These are phyloP conservation scores for Gallinago undulata DNA, from an alignment of 2,113 vertebrate species.

Conservation along the genomic window DNA sequence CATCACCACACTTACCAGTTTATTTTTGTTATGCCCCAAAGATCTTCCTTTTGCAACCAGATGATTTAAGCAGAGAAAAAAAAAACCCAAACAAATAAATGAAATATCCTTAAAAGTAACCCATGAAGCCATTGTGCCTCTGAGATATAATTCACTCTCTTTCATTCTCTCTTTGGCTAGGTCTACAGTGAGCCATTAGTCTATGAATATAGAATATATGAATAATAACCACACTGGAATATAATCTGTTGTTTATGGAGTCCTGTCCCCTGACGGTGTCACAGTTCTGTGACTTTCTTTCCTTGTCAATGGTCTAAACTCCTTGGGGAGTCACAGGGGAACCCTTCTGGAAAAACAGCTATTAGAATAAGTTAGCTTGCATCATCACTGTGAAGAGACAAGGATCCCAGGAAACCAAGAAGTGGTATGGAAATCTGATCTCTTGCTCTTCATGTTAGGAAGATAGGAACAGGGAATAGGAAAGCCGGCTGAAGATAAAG, in stretches of 20 bases:
- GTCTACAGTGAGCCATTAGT: neutral
- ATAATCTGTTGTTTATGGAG: neutral
- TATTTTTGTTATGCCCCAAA: neutral
- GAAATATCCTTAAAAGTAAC: neutral
- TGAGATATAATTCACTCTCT: neutral
- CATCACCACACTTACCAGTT: neutral
- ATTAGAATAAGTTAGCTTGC: neutral
- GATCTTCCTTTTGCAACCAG: neutral
- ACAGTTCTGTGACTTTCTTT: neutral
- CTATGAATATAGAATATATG: neutral
- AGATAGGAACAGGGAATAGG: neutral
- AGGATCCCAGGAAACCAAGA: neutral
- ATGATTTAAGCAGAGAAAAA: neutral
- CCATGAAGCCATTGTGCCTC: neutral
- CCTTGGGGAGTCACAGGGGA: fast-evolving
- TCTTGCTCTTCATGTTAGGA: neutral
- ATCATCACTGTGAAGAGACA: neutral
- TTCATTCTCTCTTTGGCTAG: neutral
- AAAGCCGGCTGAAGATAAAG: neutral
- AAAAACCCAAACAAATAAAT: neutral
- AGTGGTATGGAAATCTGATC: neutral
- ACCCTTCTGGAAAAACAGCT: neutral
- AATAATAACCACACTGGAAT: neutral
- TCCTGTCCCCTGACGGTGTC: neutral
- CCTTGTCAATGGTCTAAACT: neutral